Percentiles rank a stretch among this genome's conserved stretches.
Conservation (phyloP, 2,888 invertebrate genomes). For the Catocala nupta region DNA sequence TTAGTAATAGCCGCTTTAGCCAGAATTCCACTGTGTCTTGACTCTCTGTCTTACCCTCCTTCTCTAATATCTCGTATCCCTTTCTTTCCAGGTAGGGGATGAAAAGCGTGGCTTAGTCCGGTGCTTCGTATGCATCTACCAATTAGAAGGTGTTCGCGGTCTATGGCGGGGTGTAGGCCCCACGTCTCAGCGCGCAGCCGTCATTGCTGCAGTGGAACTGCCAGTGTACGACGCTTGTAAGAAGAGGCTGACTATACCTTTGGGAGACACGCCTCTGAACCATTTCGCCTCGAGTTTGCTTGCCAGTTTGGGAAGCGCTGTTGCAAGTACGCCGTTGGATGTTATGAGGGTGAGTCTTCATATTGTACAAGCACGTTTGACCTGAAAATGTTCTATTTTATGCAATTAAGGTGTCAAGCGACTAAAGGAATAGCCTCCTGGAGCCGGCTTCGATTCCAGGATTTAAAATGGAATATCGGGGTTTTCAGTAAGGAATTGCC, state of each 20-base stretch:
- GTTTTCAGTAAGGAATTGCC: too few relatives aligned
- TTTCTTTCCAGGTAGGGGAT: constrained; percentile 76
- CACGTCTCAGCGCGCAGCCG: constrained; percentile 96
- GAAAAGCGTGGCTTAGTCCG: constrained; percentile 89
- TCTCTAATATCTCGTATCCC: neutral
- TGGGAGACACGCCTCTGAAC: constrained; percentile 94
- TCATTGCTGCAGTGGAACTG: constrained; percentile 97
- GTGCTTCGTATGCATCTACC: constrained; percentile 94
- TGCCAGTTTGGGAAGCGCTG: constrained; percentile 96
- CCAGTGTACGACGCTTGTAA: constrained; percentile 97
- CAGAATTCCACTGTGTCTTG: too few relatives aligned
- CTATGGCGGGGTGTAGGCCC: constrained; percentile 97
- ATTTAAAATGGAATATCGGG: too few relatives aligned
- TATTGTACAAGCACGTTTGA: too few relatives aligned
- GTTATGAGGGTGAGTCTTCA: constrained; percentile 92
- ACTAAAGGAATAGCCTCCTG: too few relatives aligned
- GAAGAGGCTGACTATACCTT: constrained; percentile 89
- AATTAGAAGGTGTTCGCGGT: constrained; percentile 93
- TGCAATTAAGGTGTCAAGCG: too few relatives aligned
- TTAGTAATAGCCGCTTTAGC: too few relatives aligned
- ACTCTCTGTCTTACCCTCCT: too few relatives aligned
- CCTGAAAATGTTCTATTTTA: too few relatives aligned
- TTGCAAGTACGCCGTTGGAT: constrained; percentile 98
- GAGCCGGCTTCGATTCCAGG: too few relatives aligned
- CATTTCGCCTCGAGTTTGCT: constrained; percentile 96